Conservation (phyloP, 2,113 vertebrate species). For the Cricetomys ansorgei region DNA sequence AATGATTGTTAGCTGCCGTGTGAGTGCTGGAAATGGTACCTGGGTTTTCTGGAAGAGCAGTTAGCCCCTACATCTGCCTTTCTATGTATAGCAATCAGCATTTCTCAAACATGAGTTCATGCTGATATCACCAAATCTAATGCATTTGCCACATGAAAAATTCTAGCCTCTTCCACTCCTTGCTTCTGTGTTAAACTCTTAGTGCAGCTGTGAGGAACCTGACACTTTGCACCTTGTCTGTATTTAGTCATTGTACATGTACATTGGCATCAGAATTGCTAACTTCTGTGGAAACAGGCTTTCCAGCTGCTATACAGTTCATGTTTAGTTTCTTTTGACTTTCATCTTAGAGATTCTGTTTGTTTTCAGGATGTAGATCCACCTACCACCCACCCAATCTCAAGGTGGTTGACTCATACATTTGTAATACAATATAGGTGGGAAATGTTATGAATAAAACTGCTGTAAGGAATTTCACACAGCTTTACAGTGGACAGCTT, state of each 20-base stretch:
- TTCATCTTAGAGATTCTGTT: neutral
- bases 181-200: neutral
- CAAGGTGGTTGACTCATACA: neutral
- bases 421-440: slow-evolving; percentile 4
- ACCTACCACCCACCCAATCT: neutral
- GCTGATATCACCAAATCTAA: neutral
- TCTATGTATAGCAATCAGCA: neutral
- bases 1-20: neutral
- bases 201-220: neutral
- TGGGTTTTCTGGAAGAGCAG: neutral
- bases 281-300: neutral
- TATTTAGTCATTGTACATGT: neutral
- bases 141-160: neutral
- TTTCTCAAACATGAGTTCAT: neutral
- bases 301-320: neutral
- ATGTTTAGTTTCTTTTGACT: neutral
- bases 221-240: neutral
- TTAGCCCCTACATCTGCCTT: neutral
- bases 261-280: neutral
- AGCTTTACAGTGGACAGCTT: neutral
- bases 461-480: neutral
- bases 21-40: neutral
- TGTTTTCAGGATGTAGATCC: slow-evolving; percentile 16
- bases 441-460: slow-evolving; percentile 20
- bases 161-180: neutral